These are phyloP conservation scores for Micropoecilia bifurca DNA, from an alignment of 2,797 vertebrate species.

Conservation along the genomic window DNA sequence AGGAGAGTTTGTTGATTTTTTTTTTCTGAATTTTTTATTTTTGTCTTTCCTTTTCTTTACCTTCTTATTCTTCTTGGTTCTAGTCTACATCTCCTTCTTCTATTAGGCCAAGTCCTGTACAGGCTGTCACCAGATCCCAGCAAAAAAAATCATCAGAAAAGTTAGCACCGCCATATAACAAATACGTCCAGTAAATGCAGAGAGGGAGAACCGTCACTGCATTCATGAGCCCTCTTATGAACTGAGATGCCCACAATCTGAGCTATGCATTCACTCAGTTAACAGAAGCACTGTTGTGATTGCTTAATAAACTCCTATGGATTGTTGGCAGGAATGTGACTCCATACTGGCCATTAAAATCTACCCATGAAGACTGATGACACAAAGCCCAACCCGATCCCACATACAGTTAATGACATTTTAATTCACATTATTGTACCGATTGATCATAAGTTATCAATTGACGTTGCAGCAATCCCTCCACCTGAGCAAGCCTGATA, in stretches of 20 bases:
- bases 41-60: neutral
- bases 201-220: no score
- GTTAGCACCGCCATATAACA: no score
- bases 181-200: no score
- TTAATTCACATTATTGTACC: neutral
- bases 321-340: no score
- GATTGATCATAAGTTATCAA: neutral
- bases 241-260: no score
- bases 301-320: no score
- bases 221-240: no score
- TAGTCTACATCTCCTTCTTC: neutral
- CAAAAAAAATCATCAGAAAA: neutral
- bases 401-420: neutral
- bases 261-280: no score
- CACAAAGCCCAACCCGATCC: neutral
- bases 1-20: neutral
- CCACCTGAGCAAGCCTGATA: neutral
- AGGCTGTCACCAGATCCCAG: neutral
- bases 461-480: neutral
- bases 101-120: neutral
- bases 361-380: neutral
- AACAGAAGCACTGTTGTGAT: no score
- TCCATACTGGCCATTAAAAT: neutral
- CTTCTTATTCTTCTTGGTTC: neutral
- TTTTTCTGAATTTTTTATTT: neutral